Evolutionary conservation across 1,140 invertebrate species (phyloP), one percentile per base, ranked within the genome.

Genomic region (Cyrtorhinus lividipennis): DNA sequence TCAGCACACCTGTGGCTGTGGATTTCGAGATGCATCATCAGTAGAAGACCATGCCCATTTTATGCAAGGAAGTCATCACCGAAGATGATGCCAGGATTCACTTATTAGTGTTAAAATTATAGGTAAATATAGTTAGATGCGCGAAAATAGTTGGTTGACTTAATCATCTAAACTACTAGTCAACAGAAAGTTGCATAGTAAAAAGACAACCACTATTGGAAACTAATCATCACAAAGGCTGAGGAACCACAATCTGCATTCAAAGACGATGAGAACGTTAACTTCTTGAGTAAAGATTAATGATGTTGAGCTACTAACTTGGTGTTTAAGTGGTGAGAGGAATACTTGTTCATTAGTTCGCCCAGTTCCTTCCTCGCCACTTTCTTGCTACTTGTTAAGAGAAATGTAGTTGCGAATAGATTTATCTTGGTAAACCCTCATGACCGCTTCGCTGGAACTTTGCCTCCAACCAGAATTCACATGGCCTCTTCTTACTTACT

Each of bases 331-430:
- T 38, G 30, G 30, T 38, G 30, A 38, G 30, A 38, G 30, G 30
- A 38, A 38, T 38, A 38, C 30, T 38, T 38, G 30, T 38, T 38
- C 30, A 38, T 38, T 38, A 38, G 30, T 38, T 38, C 15, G 30
- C 30, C 30, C 30, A 15, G 30, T 38, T 38, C 30, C 30, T 38
- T 15, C 30, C 15, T 20, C 20, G 5, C 48, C 48, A 53, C 48
- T 53, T 53, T 53, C 48, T 53, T 53, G 48, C 8, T 13, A 53
- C 20, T 53, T 53, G 10, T 22, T 22, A 53, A 53, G 48, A 53
- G 48, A 53, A 53, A 53, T 53, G 48, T 53, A 53, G 48, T 22
- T 53, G 48, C 8, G 48, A 53, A 53, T 53, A 53, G 48, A 53
- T 53, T 53, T 53, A 53, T 53, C 20, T 53, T 12, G 48, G 48